These are phyloP conservation scores for Gobio gobio DNA, from an alignment of 2,113 vertebrate genomes.

Conservation along the genomic window DNA sequence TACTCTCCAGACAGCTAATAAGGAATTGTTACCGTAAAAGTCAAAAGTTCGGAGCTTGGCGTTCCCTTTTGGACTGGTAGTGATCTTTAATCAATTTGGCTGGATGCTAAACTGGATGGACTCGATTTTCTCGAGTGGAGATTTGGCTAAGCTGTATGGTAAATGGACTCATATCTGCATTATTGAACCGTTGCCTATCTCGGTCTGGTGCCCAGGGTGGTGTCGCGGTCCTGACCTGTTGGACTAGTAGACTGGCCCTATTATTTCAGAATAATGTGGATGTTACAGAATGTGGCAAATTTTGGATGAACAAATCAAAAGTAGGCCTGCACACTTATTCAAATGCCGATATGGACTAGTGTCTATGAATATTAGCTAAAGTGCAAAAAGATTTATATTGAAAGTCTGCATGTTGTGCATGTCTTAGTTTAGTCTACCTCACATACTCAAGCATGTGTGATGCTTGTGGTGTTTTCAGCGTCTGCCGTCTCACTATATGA, in stretches of 20 bases:
- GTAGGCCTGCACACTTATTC: too few species aligned
- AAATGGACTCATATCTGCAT: constrained; percentile 25
- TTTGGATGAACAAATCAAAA: background rate
- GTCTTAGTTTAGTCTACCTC: too few species aligned
- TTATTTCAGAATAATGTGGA: background rate
- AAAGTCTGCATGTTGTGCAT: too few species aligned
- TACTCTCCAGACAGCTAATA: background rate
- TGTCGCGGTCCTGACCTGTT: constrained; percentile 10
- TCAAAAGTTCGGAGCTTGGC: background rate
- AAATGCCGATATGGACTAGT: too few species aligned
- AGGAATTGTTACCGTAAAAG: constrained; percentile 5
- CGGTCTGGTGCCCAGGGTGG: background rate
- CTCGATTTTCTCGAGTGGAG: background rate
- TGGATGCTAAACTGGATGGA: background rate
- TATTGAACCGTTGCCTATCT: background rate
- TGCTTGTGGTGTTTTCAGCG: too few species aligned
- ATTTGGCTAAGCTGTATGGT: constrained; percentile 15
- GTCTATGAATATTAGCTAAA: too few species aligned
- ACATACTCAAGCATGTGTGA: too few species aligned
- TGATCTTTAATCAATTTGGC: constrained; percentile 24
- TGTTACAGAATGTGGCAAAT: background rate
- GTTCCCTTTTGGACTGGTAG: background rate
- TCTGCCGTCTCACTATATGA: too few species aligned
- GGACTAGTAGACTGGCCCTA: too few species aligned
- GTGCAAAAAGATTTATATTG: too few species aligned